A percentile compares a stretch with the other conserved stretches of the same genome.
phyloP scores from a whole-genome alignment of 2,113 vertebrate genomes.

The Labeo catla region DNA sequence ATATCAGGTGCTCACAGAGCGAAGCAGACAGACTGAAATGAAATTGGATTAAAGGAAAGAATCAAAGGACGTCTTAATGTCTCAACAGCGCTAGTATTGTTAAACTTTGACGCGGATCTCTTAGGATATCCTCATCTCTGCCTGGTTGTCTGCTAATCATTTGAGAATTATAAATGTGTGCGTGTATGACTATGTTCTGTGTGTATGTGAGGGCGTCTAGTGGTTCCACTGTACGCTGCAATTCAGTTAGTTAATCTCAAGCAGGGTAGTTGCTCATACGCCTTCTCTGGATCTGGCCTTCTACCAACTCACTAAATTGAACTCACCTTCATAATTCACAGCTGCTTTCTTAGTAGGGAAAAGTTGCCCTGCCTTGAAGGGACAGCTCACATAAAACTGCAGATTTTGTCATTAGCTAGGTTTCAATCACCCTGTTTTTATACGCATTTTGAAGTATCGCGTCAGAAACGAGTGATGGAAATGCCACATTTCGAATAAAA shows the following conservation, averaged over 20 bases:
- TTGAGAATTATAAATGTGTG: not conserved
- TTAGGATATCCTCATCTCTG: conserved; percentile 5
- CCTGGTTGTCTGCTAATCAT: conserved; percentile 23
- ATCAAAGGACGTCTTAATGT: not conserved
- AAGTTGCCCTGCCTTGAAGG: not conserved
- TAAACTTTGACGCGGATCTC: conserved; percentile 24
- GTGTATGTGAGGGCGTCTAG: conserved; percentile 45
- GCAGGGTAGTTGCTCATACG: conserved; percentile 57
- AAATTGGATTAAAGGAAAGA: conserved; percentile 33
- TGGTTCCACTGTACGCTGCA: conserved; percentile 58
- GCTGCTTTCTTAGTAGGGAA: conserved; percentile 47
- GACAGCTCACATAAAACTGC: not conserved
- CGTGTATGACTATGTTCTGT: conserved; percentile 51
- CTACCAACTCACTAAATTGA: conserved; percentile 57
- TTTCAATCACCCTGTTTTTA: no score
- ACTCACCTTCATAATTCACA: conserved; percentile 66
- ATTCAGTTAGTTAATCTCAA: conserved; percentile 69
- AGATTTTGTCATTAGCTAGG: not conserved
- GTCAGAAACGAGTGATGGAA: no score
- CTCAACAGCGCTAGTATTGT: not conserved
- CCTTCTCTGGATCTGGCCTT: conserved; percentile 61
- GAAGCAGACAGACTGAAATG: not conserved
- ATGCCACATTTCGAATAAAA: no score
- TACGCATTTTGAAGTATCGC: no score
- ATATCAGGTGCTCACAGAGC: conserved; percentile 26